Conservation (phyloP, 2,113 vertebrate genomes). For the Nerophis ophidion region DNA sequence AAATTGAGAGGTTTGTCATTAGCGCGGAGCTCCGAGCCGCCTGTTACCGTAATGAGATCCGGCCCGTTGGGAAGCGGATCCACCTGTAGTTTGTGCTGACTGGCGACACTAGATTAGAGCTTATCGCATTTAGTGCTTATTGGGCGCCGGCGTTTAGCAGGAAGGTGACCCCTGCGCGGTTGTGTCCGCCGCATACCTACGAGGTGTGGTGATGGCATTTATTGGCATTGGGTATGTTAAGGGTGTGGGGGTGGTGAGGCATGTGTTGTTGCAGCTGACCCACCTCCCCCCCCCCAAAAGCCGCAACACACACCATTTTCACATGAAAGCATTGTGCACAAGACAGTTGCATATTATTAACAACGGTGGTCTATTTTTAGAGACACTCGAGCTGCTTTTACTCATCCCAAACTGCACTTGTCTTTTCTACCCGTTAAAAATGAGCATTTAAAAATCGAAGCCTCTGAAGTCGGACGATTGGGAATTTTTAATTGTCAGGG, state of each 20-base stretch:
- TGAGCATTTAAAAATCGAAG: too few species aligned
- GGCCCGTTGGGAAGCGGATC: slow-evolving; percentile 50
- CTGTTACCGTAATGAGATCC: slow-evolving; percentile 54
- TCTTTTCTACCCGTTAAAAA: slow-evolving; percentile 5
- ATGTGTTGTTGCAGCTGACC: slow-evolving; percentile 76
- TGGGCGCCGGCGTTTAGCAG: slow-evolving; percentile 54
- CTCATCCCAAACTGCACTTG: slow-evolving; percentile 48
- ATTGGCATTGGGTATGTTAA: slow-evolving; percentile 43
- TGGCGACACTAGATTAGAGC: slow-evolving; percentile 48
- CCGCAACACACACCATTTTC: slow-evolving; percentile 42
- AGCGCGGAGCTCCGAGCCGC: slow-evolving; percentile 38
- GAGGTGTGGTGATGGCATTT: slow-evolving; percentile 69
- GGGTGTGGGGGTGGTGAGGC: background rate
- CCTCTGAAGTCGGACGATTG: too few species aligned
- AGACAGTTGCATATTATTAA: slow-evolving; percentile 56
- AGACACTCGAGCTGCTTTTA: slow-evolving; percentile 34
- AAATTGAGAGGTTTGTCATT: slow-evolving; percentile 60
- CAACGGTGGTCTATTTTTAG: slow-evolving; percentile 66
- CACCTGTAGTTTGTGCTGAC: slow-evolving; percentile 65
- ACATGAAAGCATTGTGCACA: slow-evolving; percentile 62
- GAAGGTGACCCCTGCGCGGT: slow-evolving; percentile 61
- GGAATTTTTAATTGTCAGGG: too few species aligned
- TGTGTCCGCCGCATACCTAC: slow-evolving; percentile 25
- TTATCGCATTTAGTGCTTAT: slow-evolving; percentile 48
- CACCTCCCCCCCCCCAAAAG: slow-evolving; percentile 36